These are phyloP conservation scores for Malurus cyaneus DNA, from an alignment of 2,113 vertebrate genomes.

Conservation along the genomic window DNA sequence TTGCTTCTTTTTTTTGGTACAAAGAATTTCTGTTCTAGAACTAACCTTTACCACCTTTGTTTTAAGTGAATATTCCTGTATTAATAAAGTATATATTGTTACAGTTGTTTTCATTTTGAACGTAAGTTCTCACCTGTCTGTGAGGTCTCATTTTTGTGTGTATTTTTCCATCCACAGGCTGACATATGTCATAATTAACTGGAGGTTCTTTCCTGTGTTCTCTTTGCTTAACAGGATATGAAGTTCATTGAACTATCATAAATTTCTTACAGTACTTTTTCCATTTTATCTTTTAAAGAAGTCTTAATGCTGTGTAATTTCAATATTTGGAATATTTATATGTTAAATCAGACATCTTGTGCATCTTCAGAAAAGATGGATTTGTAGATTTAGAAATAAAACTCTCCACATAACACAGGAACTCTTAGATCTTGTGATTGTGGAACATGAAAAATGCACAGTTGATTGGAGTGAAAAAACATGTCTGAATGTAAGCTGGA, in stretches of 20 bases:
- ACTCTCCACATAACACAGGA: not conserved
- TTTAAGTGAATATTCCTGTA: not conserved
- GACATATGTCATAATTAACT: not conserved
- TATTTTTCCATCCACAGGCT: slow-evolving; percentile 4
- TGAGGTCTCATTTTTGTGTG: not conserved
- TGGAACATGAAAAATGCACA: not conserved
- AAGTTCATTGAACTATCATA: not conserved
- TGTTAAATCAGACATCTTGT: not conserved
- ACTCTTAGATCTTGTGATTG: not conserved
- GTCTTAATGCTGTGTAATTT: not conserved
- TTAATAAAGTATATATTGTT: not conserved
- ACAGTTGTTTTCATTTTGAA: not conserved
- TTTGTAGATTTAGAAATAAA: not conserved
- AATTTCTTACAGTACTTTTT: not conserved
- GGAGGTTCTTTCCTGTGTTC: not conserved
- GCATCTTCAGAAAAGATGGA: not conserved
- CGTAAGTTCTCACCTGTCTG: not conserved
- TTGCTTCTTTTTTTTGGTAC: not conserved
- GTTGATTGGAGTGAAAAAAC: not conserved
- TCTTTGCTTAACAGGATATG: not conserved
- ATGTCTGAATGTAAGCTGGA: not conserved
- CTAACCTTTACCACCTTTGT: not conserved
- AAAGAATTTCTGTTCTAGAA: not conserved
- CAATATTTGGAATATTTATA: not conserved
- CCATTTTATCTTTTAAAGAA: not conserved